phyloP scores from a whole-genome alignment of 2,888 invertebrate species.

The Seira sanloemensis region DNA sequence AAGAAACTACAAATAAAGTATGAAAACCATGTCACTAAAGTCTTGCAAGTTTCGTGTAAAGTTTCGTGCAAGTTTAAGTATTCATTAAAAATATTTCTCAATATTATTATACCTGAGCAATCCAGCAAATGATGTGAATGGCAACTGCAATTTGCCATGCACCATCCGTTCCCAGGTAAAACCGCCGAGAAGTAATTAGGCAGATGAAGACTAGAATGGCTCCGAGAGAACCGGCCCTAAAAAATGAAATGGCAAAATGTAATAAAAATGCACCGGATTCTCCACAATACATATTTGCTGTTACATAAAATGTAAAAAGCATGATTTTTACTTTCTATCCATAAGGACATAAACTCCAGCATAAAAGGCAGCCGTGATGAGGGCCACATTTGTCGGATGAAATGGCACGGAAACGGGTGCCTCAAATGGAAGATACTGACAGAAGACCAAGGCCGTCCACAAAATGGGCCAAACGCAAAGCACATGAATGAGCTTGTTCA shows the following conservation, averaged over 20 bases:
- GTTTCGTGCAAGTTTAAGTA: too few relatives aligned
- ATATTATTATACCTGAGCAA: slow-evolving; percentile 70
- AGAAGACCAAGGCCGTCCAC: slow-evolving; percentile 70
- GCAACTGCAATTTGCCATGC: slow-evolving; percentile 66
- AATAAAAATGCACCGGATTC: background rate
- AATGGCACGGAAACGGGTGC: slow-evolving; percentile 58
- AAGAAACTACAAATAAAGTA: slow-evolving; percentile 68
- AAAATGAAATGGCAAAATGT: slow-evolving; percentile 23
- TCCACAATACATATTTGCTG: too few relatives aligned
- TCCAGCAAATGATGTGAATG: slow-evolving; percentile 69
- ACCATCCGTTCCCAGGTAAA: slow-evolving; percentile 62
- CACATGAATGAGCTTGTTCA: slow-evolving; percentile 72
- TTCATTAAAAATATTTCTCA: too few relatives aligned
- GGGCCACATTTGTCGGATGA: slow-evolving; percentile 69
- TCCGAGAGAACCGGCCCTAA: slow-evolving; percentile 70
- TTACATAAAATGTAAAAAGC: too few relatives aligned
- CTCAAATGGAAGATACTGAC: slow-evolving; percentile 62
- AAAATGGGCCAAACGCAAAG: slow-evolving; percentile 73
- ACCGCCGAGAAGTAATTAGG: slow-evolving; percentile 62
- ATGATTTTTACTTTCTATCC: slow-evolving; percentile 71
- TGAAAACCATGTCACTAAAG: too few relatives aligned
- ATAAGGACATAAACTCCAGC: slow-evolving; percentile 67
- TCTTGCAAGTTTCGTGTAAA: too few relatives aligned
- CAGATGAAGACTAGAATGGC: slow-evolving; percentile 67
- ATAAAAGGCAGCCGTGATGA: slow-evolving; percentile 67